Percentiles rank a stretch among this genome's conserved stretches.
Conservation (phyloP, 2,113 vertebrate species). For the Gymnogyps californianus region DNA sequence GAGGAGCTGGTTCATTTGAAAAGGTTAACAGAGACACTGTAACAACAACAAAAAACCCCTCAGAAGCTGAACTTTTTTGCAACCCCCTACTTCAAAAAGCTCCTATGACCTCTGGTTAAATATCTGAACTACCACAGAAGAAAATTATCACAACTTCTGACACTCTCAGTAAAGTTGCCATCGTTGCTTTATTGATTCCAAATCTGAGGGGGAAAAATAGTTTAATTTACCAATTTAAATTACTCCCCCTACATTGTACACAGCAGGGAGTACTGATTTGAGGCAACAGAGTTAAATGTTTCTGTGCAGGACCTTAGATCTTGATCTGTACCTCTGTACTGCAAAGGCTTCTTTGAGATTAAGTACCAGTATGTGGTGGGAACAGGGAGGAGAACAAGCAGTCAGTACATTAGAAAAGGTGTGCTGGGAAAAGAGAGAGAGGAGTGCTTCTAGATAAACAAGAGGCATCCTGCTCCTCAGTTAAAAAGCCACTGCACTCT, state of each 20-base stretch:
- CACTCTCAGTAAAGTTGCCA: neutral
- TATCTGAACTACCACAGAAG: neutral
- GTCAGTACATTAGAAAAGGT: neutral
- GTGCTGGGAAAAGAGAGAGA: neutral
- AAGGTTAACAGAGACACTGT: neutral
- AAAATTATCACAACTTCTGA: neutral
- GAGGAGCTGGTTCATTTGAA: neutral
- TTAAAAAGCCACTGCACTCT: neutral
- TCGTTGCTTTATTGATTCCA: conserved; percentile 22
- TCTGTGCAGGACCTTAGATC: neutral
- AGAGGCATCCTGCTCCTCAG: neutral
- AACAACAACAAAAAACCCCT: neutral
- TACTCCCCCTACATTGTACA: neutral
- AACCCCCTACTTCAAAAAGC: neutral
- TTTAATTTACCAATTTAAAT: neutral
- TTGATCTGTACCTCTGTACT: neutral
- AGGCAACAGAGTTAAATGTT: neutral
- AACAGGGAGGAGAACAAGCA: neutral
- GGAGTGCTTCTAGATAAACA: neutral
- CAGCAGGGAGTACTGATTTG: neutral
- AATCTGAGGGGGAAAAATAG: neutral
- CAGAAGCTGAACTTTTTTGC: neutral
- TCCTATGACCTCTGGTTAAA: neutral
- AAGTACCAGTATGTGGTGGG: neutral
- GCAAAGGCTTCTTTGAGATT: neutral